These are phyloP conservation scores for Falcaria lacertinaria DNA, from an alignment of 2,888 invertebrate species.

Conservation along the genomic window DNA sequence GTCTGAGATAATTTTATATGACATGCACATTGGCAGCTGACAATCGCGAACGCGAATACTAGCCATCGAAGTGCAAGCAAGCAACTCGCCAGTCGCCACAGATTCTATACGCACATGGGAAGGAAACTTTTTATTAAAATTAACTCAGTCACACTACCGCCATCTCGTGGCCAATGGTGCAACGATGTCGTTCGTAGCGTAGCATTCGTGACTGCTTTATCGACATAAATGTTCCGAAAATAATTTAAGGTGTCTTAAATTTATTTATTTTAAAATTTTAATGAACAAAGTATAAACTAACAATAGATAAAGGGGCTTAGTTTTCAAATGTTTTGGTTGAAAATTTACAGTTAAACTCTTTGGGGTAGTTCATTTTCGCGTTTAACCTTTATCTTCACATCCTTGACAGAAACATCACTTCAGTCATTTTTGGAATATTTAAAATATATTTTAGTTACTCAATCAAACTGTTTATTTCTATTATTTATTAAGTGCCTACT, in stretches of 20 bases:
- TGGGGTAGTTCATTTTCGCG: too few relatives aligned
- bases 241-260: background rate
- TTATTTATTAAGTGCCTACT: background rate
- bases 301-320: too few relatives aligned
- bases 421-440: too few relatives aligned
- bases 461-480: background rate
- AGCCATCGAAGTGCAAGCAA: too few relatives aligned
- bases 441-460: background rate
- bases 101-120: slow-evolving; percentile 26
- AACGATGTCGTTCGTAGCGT: slow-evolving; percentile 4
- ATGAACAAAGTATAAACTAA: too few relatives aligned
- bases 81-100: slow-evolving; percentile 33
- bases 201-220: slow-evolving; percentile 34
- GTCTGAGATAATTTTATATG: slow-evolving; percentile 31
- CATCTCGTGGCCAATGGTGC: slow-evolving; percentile 32
- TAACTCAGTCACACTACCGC: slow-evolving; percentile 19
- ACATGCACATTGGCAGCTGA: slow-evolving; percentile 51
- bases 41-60: slow-evolving; percentile 43
- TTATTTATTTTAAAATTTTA: too few relatives aligned
- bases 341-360: too few relatives aligned
- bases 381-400: too few relatives aligned
- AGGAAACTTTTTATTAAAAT: slow-evolving; percentile 18
- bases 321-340: too few relatives aligned
- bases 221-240: slow-evolving; percentile 23
- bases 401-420: too few relatives aligned